These are phyloP conservation scores for Melipona quadrifasciata DNA, from an alignment of 1,140 invertebrate genomes.

Conservation along the genomic window DNA sequence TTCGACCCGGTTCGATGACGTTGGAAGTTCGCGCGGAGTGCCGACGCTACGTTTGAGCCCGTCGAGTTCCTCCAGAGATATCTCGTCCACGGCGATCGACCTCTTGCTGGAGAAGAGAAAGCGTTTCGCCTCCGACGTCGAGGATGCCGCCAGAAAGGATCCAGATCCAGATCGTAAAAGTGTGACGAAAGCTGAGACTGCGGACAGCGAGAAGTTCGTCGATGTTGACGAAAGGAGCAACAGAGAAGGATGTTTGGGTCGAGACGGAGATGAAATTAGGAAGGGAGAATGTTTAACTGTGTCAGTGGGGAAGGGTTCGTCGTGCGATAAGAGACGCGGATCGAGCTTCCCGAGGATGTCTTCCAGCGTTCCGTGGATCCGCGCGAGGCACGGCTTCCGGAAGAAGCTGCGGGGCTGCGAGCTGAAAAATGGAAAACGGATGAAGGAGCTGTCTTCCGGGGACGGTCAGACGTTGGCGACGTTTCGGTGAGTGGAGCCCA, in stretches of 20 bases:
- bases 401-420: constrained; percentile 52
- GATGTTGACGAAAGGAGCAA: no score
- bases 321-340: constrained; percentile 28
- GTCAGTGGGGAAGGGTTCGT: constrained; percentile 40
- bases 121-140: background rate
- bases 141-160: background rate
- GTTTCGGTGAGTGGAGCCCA: constrained; percentile 42
- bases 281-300: constrained; percentile 17
- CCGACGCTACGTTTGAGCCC: constrained; percentile 27
- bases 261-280: background rate
- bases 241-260: background rate
- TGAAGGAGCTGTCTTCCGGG: background rate
- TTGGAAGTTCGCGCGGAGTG: no score
- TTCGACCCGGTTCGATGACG: no score
- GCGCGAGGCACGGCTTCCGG: constrained; percentile 53
- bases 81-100: constrained; percentile 35
- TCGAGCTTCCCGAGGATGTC: constrained; percentile 44
- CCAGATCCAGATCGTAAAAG: background rate
- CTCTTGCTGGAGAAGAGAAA: constrained; percentile 17
- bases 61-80: constrained; percentile 35
- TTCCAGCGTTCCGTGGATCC: constrained; percentile 62
- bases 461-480: background rate
- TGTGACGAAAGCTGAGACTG: no score
- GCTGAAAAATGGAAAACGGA: constrained; percentile 35
- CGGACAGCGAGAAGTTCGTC: no score